Evolutionary conservation across 2,797 vertebrate genomes (phyloP).

Genomic region (Acomys russatus): DNA sequence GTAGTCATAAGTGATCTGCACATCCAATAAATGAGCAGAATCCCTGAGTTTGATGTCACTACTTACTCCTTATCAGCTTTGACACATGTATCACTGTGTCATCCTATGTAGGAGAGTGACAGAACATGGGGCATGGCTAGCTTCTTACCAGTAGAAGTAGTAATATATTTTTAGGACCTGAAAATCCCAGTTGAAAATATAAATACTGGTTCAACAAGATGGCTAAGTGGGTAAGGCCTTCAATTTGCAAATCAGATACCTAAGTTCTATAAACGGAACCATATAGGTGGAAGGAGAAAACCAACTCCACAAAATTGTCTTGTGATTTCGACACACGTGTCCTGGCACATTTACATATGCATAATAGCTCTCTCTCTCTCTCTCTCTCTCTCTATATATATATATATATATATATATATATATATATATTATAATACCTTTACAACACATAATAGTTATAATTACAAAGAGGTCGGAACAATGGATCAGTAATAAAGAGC

Average conservation of each 20-base stretch:
- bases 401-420: too few relatives aligned
- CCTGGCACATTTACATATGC: neutral
- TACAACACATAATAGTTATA: neutral
- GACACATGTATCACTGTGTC: neutral
- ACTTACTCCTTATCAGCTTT: neutral
- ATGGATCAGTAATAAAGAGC: neutral
- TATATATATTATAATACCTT: too few relatives aligned
- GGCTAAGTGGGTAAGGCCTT: neutral
- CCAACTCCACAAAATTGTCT: neutral
- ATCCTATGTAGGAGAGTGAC: neutral
- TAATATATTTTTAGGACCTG: neutral
- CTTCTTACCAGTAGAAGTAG: neutral
- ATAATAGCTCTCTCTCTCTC: neutral
- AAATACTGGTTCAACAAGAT: neutral
- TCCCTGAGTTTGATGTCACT: neutral
- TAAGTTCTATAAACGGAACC: neutral
- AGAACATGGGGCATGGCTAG: accelerated
- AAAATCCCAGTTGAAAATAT: neutral
- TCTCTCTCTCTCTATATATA: too few relatives aligned
- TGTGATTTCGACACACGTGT: neutral
- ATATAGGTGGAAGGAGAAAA: neutral
- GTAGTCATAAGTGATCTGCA: neutral
- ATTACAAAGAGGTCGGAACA: neutral
- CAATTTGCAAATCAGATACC: neutral
- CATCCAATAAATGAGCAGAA: accelerated